Base-by-base conservation (phyloP, 35 echinoderm and acorn worm species). In the Apostichopus parvimensis region DNA sequence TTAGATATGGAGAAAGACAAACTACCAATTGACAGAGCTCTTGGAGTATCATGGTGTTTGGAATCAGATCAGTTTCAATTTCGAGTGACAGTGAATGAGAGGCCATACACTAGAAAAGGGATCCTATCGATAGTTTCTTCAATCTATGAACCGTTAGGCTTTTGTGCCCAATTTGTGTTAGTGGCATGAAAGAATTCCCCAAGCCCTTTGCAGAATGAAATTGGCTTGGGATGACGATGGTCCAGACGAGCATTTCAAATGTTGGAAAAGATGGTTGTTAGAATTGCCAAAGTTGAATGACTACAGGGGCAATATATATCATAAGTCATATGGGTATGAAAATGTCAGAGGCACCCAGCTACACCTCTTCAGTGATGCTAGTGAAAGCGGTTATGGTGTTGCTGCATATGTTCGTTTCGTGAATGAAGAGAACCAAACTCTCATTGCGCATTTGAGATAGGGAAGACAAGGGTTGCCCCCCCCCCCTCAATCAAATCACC, bases 301-400 rank as follows among this genome's bases (percentile, higher is more conserved):
- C 25, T 60, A 93, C 26, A 11, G 56, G 65, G 86, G 93, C 1
- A 56, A 79, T 18, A 26, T 94, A 83, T 98, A 94, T 78, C 87
- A 68, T 53, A 93, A 94, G 77, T 92, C 92, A 8, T 1, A 83
- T 45, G 78, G 61, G 0, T 93, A 92, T 64, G 89, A 84, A 6
- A 22, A 57, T 2, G 83, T 90, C 6, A 61, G 8, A 11, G 13
- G 18, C 12, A 75, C 54, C 8, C 92, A 98, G 73, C 89, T 98
- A 7, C 96, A 98, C 70, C 73, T 92, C 26, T 98, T 95, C 56
- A 90, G 81, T 18, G 96, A 98, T 92, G 88, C 94, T 5, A 91
- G 87, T 66, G 76, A 75, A 86, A 53, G 6, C 2, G 94, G 92
- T 0, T 95, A 98, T 85, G 96, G 92, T 60, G 91, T 90, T 58